Evolutionary conservation across 2,888 invertebrate genomes (phyloP), one percentile per base, ranked within the genome.

Genomic region (Ptilodon capucinus): DNA sequence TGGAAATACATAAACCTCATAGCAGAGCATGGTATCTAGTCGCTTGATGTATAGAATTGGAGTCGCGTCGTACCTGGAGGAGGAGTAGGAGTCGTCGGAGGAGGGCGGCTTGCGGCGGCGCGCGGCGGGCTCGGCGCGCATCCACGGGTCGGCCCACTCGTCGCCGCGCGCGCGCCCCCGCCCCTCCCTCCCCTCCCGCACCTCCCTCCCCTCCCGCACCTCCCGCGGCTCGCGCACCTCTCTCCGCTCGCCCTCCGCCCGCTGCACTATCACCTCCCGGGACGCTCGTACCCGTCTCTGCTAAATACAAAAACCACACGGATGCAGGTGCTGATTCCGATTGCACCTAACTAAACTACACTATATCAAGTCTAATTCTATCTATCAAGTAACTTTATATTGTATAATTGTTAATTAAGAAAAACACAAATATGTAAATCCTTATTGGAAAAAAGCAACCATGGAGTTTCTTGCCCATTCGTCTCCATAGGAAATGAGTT

Each of bases 111-210:
- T 74, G 30, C 87, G 72, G 2, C 84, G 64, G 0, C 87, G 53
- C 0, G 92, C 85, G 43, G 92, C 91, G 6, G 92, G 85, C 55
- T 94, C 93, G 32, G 93, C 92, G 0, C 93, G 89, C 78, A 97
- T 97, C 98, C 98, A 98, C 0, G 98, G 98, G 88, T 98, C 98
- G 36, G 95, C 96, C 98, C 98, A 98, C 71, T 98, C 98, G 77
- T 98, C 98, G 0, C 94, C 95, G 93, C 92, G 44, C 79, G 88
- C 79, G 67, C 75, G 57, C 66, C 79, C 61, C 32, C 41, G 30
- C 86, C 82, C 61, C 32, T 38, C 21, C 86, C 82, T 48, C 23
- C 30, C 50, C 3, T 57, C 75, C 0, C 78, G 60, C 1, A 35
- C 62, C 36, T 66, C 74, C 1, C 76, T 63, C 32, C 36, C 53